Base-by-base conservation (phyloP, 2,888 invertebrate species). In the Campoplex nolae region DNA sequence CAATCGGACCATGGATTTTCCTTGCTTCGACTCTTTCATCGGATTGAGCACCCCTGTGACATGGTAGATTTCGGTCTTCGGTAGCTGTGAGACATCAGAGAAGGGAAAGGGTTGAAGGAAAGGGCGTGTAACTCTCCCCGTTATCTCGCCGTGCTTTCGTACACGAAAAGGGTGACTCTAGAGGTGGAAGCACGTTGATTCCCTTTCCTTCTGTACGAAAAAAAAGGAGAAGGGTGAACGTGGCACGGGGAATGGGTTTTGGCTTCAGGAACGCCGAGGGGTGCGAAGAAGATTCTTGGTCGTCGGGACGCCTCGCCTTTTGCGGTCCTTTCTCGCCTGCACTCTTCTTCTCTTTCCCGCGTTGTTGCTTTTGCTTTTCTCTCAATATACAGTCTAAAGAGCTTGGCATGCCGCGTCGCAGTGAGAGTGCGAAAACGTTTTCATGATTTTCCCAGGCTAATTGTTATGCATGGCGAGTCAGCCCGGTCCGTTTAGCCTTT, bases 371-470 rank as follows among this genome's bases (percentile, higher is more conserved):
- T 73, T 75, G 70, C 84, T 75, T 78, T 70, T 68, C 70, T 77
- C 48, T 7, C 78, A 38, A 56, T 73, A 38, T 76, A 84, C 70
- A 71, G 48, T 62, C 76, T 51, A 82, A 70, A 82, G 82, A 82
- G 74, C 56, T 70, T n/a, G 54, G 28, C 32, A 62, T 62, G 56
- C 42, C 28, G n/a, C 35, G n/a, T 23, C 28, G 48, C 58, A 54
- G 68, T 8, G 92, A 92, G 91, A 92, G 91, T 91, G 91, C 92
- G 90, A 91, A 83, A 91, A 90, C 92, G 91, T 94, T 94, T 94
- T 94, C 93, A 93, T 91, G 93, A 93, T 94, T 94, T 94, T 93
- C 93, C 92, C 92, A 90, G 89, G 93, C 93, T 94, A 94, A 94
- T 94, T 94, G 93, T 94, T 94, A 94, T 94, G 94, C 94, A 94